Conservation (phyloP, 92 coral and sea anemone genomes). For the Chrysogorgia sp. region DNA sequence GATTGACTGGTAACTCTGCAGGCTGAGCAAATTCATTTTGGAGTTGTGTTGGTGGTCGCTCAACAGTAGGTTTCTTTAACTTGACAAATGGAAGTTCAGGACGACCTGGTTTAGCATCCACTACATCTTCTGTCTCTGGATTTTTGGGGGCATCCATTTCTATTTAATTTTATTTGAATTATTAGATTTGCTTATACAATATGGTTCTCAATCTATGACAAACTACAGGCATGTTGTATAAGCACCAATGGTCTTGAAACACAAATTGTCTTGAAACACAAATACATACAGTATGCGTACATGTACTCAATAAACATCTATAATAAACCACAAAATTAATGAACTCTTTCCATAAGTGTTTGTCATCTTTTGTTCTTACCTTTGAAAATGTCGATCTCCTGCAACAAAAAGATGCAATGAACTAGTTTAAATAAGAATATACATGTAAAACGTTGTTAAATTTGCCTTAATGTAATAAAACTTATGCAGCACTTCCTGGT, state of each 20-base stretch:
- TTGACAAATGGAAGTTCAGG: conserved; percentile 32
- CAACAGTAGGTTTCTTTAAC: conserved; percentile 1
- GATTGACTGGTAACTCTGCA: conserved; percentile 11
- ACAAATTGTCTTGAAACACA: no score
- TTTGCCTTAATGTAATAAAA: background rate
- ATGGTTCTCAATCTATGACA: no score
- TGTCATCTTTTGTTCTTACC: background rate
- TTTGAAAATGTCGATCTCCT: background rate
- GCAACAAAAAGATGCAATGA: background rate
- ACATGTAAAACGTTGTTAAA: background rate
- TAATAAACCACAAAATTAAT: background rate
- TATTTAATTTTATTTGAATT: background rate
- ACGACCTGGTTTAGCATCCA: conserved; percentile 29
- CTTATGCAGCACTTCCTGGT: conserved; percentile 36
- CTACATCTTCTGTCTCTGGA: conserved; percentile 4
- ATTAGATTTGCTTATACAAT: no score
- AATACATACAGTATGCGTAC: no score
- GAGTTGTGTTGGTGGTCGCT: conserved; percentile 13
- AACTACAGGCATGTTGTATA: no score
- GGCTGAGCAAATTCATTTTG: background rate
- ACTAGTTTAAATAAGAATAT: background rate
- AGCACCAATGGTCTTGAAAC: no score
- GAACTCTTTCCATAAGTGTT: conserved; percentile 3
- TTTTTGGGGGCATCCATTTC: conserved; percentile 1
- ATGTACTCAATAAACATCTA: no score